phyloP scores from a whole-genome alignment of 2,113 vertebrate genomes.

The Pollachius pollachius region DNA sequence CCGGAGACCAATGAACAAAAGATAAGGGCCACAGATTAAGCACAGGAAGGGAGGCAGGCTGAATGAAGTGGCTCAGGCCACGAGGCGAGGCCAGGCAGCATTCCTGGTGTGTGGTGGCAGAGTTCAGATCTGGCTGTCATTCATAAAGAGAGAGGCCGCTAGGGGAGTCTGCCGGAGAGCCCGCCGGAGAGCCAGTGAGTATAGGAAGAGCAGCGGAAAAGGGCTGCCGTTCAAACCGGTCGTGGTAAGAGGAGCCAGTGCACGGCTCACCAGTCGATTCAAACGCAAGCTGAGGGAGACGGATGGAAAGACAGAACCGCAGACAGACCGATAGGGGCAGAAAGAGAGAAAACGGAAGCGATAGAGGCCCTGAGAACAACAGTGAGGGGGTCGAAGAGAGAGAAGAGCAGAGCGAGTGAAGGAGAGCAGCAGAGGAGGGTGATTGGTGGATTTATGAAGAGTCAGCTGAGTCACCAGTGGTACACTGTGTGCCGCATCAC shows the following conservation, averaged over 20 bases:
- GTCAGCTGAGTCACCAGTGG: slow-evolving; percentile 77
- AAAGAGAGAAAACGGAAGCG: neutral
- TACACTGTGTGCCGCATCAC: slow-evolving; percentile 75
- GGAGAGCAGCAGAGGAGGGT: slow-evolving; percentile 30
- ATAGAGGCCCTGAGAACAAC: slow-evolving; percentile 42
- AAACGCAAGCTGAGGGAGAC: slow-evolving; percentile 39
- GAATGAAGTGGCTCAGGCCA: slow-evolving; percentile 1
- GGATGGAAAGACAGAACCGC: neutral
- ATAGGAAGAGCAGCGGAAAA: slow-evolving; percentile 24
- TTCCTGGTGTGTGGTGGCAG: slow-evolving; percentile 17
- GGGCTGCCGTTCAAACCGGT: slow-evolving; percentile 40
- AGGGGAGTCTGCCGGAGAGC: neutral
- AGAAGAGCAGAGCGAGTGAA: slow-evolving; percentile 11
- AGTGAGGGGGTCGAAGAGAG: neutral
- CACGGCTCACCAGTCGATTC: slow-evolving; percentile 57
- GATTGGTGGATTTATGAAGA: slow-evolving; percentile 75
- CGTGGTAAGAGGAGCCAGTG: slow-evolving; percentile 40
- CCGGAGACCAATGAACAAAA: slow-evolving; percentile 1
- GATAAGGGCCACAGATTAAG: slow-evolving; percentile 22
- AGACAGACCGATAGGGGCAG: neutral
- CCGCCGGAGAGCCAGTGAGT: slow-evolving; percentile 7
- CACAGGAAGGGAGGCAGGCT: slow-evolving; percentile 6
- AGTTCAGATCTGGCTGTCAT: slow-evolving; percentile 32
- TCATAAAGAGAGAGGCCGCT: slow-evolving; percentile 16
- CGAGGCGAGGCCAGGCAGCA: slow-evolving; percentile 20